Evolutionary conservation across 1,140 invertebrate genomes (phyloP), one percentile per base, ranked within the genome.

Genomic region (Idris sp.): DNA sequence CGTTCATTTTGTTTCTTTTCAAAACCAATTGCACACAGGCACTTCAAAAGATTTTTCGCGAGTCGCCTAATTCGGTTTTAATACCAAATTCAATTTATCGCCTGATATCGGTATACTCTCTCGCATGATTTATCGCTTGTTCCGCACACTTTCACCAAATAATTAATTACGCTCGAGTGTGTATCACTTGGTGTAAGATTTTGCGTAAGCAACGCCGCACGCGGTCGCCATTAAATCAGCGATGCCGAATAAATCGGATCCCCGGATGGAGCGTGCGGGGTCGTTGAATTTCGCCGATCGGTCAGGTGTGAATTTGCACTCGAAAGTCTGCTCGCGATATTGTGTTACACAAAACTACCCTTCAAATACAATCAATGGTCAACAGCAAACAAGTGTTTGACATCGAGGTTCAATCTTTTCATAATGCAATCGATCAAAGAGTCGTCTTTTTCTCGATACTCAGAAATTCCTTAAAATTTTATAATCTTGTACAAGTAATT

Each of bases 121-220:
- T 7, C 19, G 51, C 8, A 62, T 62, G 58, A 62, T 49, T 62
- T 49, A 38, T 18, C 4, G 9, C 4, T 5, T 30, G 9, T 26
- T 18, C 14, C 31, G 11, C 18, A 8, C 35, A 41, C 58, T 62
- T 49, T 62, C 58, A 41, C 58, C 58, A 19, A 62, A 62, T 49
- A 62, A 41, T 62, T 62, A 62, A 62, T 62, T 25, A 19, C 41
- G 31, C 43, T 19, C 15, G 26, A 41, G 49, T n/a, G n/a, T n/a
- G 36, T 54, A 53, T 28, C 48, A 16, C 5, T 16, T 14, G 28
- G 14, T 6, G 16, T 7, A 2, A 10, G 11, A n/a, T 49, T 49
- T 31, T 49, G 16, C 30, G 26, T 15, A 1, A 6, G 1, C 25
- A 25, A 40, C 19, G 22, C 9, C 49, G 7, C 19, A 22, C 31